Conservation (phyloP, 2,888 invertebrate genomes). For the Agrochola lota region DNA sequence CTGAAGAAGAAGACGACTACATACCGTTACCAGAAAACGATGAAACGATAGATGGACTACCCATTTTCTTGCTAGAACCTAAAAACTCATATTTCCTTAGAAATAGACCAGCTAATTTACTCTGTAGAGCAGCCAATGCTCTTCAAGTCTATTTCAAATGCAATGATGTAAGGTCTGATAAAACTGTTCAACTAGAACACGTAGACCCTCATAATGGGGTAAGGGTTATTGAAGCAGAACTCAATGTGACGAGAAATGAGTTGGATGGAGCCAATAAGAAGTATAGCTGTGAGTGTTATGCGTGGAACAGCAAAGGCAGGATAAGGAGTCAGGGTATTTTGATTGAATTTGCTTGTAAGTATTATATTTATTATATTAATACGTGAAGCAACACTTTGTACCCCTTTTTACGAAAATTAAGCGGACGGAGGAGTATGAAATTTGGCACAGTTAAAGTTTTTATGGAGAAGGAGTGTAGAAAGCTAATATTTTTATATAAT, state of each 20-base stretch:
- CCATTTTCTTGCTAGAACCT: slow-evolving; percentile 96
- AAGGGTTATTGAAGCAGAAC: slow-evolving; percentile 93
- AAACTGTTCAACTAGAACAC: slow-evolving; percentile 92
- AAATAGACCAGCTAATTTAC: slow-evolving; percentile 96
- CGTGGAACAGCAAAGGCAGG: slow-evolving; percentile 94
- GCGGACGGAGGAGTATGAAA: no score
- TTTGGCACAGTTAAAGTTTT: no score
- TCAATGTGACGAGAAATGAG: slow-evolving; percentile 94
- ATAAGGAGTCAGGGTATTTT: slow-evolving; percentile 94
- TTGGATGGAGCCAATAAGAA: slow-evolving; percentile 96
- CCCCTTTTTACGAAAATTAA: no score
- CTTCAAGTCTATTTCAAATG: slow-evolving; percentile 95
- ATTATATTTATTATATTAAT: slow-evolving; percentile 71
- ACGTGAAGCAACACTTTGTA: no score
- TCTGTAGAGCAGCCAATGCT: slow-evolving; percentile 97
- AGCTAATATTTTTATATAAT: no score
- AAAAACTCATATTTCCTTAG: slow-evolving; percentile 96
- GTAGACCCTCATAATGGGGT: slow-evolving; percentile 95
- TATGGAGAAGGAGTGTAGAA: no score
- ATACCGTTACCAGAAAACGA: slow-evolving; percentile 90
- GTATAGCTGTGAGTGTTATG: slow-evolving; percentile 96
- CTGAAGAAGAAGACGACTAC: slow-evolving; percentile 88
- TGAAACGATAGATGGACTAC: slow-evolving; percentile 93
- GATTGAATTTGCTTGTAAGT: slow-evolving; percentile 97
- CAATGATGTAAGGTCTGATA: slow-evolving; percentile 91